Evolutionary conservation across 2,113 vertebrate genomes (phyloP).

Genomic region (Anoura caudifer): DNA sequence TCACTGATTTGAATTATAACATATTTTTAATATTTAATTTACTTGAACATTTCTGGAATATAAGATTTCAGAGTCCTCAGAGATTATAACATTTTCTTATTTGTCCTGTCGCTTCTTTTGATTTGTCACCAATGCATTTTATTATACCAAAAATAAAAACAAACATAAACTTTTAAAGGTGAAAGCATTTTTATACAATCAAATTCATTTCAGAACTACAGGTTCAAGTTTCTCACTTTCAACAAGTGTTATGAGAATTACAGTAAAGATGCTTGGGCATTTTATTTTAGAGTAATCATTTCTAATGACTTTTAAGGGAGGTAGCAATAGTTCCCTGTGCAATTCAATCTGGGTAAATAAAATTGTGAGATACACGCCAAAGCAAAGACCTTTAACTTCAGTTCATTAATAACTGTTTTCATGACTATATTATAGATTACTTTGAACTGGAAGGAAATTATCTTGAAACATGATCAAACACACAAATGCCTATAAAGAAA

Average conservation of each 20-base stretch:
- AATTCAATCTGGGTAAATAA: conserved; percentile 45
- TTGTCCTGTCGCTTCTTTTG: conserved; percentile 50
- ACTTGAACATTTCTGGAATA: conserved; percentile 25
- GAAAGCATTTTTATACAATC: conserved; percentile 57
- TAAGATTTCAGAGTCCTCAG: conserved; percentile 37
- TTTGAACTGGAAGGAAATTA: conserved; percentile 52
- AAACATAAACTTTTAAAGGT: conserved; percentile 48
- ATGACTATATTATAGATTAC: conserved; percentile 17
- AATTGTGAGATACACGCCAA: conserved; percentile 2
- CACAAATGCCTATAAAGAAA: conserved; percentile 19
- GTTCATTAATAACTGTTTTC: conserved; percentile 12
- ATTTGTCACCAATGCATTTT: conserved; percentile 57
- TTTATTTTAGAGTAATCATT: conserved; percentile 29
- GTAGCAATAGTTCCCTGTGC: not conserved
- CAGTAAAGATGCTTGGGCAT: not conserved
- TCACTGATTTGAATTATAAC: not conserved
- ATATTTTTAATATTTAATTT: conserved; percentile 18
- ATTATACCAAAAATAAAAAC: conserved; percentile 65
- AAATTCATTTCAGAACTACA: conserved; percentile 51
- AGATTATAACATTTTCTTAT: conserved; percentile 59
- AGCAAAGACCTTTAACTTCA: conserved; percentile 32
- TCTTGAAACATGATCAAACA: conserved; percentile 33
- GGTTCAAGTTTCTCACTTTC: conserved; percentile 30
- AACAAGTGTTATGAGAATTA: conserved; percentile 39
- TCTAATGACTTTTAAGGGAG: conserved; percentile 28